Conservation (phyloP, 1,140 invertebrate genomes). For the Drosophila orena region DNA sequence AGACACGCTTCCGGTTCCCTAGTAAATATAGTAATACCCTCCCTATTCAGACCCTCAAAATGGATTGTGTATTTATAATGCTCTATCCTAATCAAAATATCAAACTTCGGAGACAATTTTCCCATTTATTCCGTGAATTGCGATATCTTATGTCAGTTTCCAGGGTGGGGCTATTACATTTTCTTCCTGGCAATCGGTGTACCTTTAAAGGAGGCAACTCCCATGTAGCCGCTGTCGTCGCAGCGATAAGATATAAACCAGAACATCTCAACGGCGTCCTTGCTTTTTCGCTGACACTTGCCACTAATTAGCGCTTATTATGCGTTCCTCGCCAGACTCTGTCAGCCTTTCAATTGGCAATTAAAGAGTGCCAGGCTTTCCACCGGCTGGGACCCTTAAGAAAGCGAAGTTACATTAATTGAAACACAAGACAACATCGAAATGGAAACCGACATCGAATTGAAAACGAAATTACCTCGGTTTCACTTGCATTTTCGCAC, state of each 20-base stretch:
- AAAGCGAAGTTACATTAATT: constrained; percentile 18
- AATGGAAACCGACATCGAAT: constrained; percentile 34
- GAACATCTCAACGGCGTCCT: constrained; percentile 29
- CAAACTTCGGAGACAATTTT: too few relatives aligned
- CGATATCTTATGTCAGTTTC: not conserved
- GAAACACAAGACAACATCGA: constrained; percentile 5
- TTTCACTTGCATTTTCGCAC: constrained; percentile 70
- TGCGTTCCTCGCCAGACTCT: constrained; percentile 16
- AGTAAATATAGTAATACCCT: constrained; percentile 44
- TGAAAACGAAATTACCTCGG: constrained; percentile 22
- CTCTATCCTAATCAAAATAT: too few relatives aligned
- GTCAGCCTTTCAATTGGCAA: not conserved
- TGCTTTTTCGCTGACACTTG: constrained; percentile 18
- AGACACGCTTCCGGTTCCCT: constrained; percentile 31
- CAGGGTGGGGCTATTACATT: constrained; percentile 58
- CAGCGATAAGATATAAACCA: constrained; percentile 37
- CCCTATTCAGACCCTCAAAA: constrained; percentile 24
- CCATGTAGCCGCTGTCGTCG: constrained; percentile 25
- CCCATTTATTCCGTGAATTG: too few relatives aligned
- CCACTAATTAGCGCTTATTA: constrained; percentile 46
- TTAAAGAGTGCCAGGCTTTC: constrained; percentile 1
- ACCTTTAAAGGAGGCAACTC: constrained; percentile 6
- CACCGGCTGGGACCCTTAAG: constrained; percentile 11
- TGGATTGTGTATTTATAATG: too few relatives aligned
- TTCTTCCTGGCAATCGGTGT: constrained; percentile 32